These are phyloP conservation scores for Ispidina picta DNA, from an alignment of 2,797 vertebrate genomes.

Conservation along the genomic window DNA sequence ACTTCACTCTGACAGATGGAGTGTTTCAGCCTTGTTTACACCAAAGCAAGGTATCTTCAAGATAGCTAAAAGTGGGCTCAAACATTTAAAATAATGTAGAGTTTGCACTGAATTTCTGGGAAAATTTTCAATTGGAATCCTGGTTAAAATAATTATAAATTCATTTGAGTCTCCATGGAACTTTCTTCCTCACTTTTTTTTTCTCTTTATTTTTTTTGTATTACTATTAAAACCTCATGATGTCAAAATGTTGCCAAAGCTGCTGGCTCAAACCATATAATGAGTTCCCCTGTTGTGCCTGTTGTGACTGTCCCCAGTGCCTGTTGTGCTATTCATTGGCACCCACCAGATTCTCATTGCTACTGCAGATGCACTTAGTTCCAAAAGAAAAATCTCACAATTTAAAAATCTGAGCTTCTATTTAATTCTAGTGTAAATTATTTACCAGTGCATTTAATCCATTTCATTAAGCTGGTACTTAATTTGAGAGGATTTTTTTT, in stretches of 20 bases:
- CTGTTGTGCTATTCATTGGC: background rate
- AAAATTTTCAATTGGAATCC: background rate
- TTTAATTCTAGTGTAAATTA: background rate
- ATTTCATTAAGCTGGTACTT: background rate
- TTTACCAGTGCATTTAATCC: background rate
- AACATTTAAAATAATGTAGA: background rate
- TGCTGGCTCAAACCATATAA: background rate
- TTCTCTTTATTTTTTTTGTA: background rate
- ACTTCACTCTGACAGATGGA: background rate
- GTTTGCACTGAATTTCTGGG: background rate
- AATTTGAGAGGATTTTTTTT: background rate
- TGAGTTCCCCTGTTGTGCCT: background rate
- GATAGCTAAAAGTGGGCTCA: background rate
- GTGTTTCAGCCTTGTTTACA: background rate
- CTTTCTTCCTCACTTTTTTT: background rate
- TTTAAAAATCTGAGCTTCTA: background rate
- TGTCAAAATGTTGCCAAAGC: background rate
- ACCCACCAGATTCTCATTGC: background rate
- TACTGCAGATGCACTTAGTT: background rate
- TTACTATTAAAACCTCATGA: background rate
- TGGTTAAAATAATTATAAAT: background rate
- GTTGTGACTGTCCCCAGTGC: accelerated
- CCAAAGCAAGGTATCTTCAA: background rate
- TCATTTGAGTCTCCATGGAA: background rate
- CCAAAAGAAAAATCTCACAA: background rate